Conservation (phyloP, 2,888 invertebrate genomes). For the Eurytoma californica region DNA sequence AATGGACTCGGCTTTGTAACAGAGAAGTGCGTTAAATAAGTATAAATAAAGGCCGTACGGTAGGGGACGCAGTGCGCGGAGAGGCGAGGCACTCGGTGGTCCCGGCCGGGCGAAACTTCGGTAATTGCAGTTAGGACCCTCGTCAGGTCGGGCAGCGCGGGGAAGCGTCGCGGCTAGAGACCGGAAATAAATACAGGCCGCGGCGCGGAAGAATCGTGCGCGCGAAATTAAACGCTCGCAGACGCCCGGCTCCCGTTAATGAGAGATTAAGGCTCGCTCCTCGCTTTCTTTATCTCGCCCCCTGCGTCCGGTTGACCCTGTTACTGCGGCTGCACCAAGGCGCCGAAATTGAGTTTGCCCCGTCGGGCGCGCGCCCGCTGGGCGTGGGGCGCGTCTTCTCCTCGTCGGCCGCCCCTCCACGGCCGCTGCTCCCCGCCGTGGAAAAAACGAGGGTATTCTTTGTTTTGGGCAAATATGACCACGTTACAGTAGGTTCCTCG, state of each 20-base stretch:
- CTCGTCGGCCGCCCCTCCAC: conserved; percentile 8
- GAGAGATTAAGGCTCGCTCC: conserved; percentile 48
- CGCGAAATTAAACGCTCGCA: conserved; percentile 40
- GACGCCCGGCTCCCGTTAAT: conserved; percentile 27
- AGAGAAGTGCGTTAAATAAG: conserved; percentile 7
- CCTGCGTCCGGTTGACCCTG: conserved; percentile 40
- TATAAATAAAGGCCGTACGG: conserved; percentile 8
- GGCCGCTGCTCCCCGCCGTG: conserved; percentile 3
- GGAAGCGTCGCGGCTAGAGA: neutral
- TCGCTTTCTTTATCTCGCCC: neutral
- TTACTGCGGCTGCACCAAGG: neutral
- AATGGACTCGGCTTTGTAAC: too few relatives aligned
- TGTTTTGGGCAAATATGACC: conserved; percentile 51
- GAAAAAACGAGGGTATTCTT: conserved; percentile 53
- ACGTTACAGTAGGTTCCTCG: neutral
- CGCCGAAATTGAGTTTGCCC: conserved; percentile 45
- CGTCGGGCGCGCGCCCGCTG: conserved; percentile 5
- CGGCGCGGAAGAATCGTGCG: neutral
- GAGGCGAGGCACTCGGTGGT: neutral
- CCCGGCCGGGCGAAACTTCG: conserved; percentile 20
- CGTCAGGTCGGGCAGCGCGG: neutral
- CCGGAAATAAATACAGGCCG: conserved; percentile 40
- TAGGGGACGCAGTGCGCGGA: neutral
- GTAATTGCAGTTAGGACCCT: conserved; percentile 52
- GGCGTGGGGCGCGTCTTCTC: conserved; percentile 15